phyloP scores from a whole-genome alignment of 2,888 invertebrate species.

The Biston stratarius region DNA sequence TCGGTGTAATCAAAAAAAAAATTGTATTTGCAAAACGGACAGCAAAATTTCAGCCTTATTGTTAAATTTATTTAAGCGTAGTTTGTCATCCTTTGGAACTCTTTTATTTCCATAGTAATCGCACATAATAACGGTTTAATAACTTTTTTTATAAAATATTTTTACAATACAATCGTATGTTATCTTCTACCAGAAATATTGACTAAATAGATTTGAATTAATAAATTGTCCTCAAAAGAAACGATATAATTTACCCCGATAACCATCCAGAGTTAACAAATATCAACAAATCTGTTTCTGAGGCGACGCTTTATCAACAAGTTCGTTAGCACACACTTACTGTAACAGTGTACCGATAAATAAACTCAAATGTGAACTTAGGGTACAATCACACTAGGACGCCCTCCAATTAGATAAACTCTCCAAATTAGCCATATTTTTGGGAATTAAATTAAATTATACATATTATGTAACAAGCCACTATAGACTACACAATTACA shows the following conservation, averaged over 20 bases:
- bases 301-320: conserved; percentile 33
- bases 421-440: neutral
- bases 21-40: too few relatives aligned
- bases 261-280: conserved; percentile 25
- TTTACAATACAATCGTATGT: neutral
- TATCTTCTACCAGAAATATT: neutral
- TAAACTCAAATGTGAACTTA: conserved; percentile 42
- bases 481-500: too few relatives aligned
- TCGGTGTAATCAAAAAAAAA: too few relatives aligned
- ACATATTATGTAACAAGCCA: too few relatives aligned
- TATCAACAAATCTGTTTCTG: conserved; percentile 31
- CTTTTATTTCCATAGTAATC: too few relatives aligned
- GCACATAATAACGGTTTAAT: too few relatives aligned
- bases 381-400: conserved; percentile 1
- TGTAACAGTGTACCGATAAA: conserved; percentile 42
- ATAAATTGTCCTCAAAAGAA: neutral
- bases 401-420: neutral
- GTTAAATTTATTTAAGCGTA: too few relatives aligned
- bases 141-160: too few relatives aligned
- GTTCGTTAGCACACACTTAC: conserved; percentile 41
- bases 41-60: too few relatives aligned
- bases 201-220: neutral
- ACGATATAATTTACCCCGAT: conserved; percentile 5
- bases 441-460: neutral
- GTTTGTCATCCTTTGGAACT: too few relatives aligned